phyloP scores from a whole-genome alignment of 2,113 vertebrate genomes.

The Gopherus flavomarginatus region DNA sequence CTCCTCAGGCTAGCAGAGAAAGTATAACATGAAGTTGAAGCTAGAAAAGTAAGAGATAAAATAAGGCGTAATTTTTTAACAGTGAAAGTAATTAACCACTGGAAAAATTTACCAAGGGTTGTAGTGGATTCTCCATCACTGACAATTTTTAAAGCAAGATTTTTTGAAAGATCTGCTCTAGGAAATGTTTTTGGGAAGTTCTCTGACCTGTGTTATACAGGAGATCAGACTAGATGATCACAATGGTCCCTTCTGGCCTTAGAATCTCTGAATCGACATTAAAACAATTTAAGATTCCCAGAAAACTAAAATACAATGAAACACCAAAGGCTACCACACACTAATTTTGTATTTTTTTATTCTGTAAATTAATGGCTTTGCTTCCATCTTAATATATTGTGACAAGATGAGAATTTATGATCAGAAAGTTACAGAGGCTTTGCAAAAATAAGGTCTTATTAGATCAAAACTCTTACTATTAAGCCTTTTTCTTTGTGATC shows the following conservation, averaged over 20 bases:
- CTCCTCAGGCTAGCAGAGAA: not conserved
- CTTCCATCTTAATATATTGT: not conserved
- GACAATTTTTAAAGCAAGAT: not conserved
- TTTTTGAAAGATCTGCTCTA: not conserved
- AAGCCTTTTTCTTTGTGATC: not conserved
- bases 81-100: not conserved
- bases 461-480: not conserved
- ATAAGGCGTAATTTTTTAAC: not conserved
- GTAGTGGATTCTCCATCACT: not conserved
- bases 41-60: not conserved
- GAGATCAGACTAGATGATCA: not conserved
- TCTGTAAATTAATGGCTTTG: not conserved
- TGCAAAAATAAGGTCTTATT: not conserved
- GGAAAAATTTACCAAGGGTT: not conserved
- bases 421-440: not conserved
- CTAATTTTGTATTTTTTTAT: not conserved
- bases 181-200: not conserved
- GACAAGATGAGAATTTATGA: not conserved
- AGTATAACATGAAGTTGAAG: not conserved
- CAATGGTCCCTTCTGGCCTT: not conserved
- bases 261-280: fast-evolving
- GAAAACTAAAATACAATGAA: not conserved
- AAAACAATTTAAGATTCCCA: not conserved
- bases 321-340: not conserved
- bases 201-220: not conserved